Conservation (phyloP, 1,140 invertebrate genomes). For the Paraescarpia echinospica region DNA sequence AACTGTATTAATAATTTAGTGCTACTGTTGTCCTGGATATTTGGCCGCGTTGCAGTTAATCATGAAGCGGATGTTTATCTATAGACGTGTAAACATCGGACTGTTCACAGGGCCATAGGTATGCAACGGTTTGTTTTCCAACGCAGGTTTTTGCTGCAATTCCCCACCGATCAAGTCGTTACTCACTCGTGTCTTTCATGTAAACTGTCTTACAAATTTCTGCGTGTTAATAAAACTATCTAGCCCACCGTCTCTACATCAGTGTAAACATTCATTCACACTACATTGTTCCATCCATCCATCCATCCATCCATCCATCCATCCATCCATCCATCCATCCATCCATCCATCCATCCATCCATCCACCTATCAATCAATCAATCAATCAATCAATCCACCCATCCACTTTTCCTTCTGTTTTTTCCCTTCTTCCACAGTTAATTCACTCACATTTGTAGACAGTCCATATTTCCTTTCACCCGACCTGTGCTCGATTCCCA, state of each 20-base stretch:
- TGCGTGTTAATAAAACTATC: background rate
- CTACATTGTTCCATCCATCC: background rate
- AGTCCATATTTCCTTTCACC: too few species aligned
- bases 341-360: background rate
- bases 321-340: background rate
- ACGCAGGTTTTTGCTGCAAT: background rate
- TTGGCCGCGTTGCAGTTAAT: background rate
- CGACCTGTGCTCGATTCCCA: too few species aligned
- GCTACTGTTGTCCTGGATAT: background rate
- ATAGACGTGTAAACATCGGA: background rate
- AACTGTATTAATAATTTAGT: background rate
- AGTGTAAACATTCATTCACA: background rate
- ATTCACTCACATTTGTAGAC: too few species aligned
- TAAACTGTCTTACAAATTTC: background rate
- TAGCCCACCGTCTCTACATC: background rate
- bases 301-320: background rate
- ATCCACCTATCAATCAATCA: background rate
- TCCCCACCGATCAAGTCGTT: background rate
- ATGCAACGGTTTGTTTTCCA: background rate
- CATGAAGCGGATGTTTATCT: background rate
- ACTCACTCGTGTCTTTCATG: background rate
- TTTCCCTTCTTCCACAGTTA: too few species aligned
- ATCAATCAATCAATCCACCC: background rate
- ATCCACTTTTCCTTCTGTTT: background rate
- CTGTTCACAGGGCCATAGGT: background rate